These are phyloP conservation scores for Chlorocebus sabaeus DNA, from an alignment of 2,113 vertebrate genomes.

Conservation along the genomic window DNA sequence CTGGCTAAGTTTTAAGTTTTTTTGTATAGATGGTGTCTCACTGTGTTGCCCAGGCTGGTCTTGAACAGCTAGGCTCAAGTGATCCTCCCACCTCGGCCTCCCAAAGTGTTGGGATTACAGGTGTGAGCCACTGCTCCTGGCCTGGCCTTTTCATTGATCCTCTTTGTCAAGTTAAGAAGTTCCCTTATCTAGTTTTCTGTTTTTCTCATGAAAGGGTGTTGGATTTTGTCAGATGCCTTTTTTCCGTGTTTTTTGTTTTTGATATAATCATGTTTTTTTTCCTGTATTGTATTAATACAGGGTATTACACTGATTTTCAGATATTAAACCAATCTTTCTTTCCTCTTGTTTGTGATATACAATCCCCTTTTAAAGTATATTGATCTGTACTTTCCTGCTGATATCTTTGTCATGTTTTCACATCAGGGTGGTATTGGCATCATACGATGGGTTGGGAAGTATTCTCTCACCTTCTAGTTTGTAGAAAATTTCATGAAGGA, in stretches of 20 bases:
- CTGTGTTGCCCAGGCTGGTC: too few species aligned
- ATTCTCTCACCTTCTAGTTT: not conserved
- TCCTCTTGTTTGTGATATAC: not conserved
- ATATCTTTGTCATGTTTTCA: conserved; percentile 5
- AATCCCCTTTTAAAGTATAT: not conserved
- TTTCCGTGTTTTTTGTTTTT: not conserved
- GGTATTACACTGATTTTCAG: not conserved
- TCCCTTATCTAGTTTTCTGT: not conserved
- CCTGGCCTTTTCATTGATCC: not conserved
- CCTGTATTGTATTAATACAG: not conserved
- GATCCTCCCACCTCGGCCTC: too few species aligned
- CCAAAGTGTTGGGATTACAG: too few species aligned
- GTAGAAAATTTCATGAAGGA: conserved; percentile 38
- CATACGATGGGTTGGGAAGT: not conserved
- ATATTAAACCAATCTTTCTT: conserved; percentile 34
- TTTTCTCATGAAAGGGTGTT: not conserved
- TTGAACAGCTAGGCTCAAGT: too few species aligned
- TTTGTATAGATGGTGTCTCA: too few species aligned
- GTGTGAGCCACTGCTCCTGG: too few species aligned
- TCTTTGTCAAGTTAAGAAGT: not conserved
- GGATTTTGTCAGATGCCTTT: not conserved
- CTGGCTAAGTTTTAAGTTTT: too few species aligned
- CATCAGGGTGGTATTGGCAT: not conserved
- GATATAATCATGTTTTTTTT: not conserved
- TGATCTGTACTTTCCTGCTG: not conserved